A percentile compares a stretch with the other conserved stretches of the same genome.
These are phyloP conservation scores for Cinclus cinclus DNA, from an alignment of 2,113 vertebrate species.

Conservation along the genomic window DNA sequence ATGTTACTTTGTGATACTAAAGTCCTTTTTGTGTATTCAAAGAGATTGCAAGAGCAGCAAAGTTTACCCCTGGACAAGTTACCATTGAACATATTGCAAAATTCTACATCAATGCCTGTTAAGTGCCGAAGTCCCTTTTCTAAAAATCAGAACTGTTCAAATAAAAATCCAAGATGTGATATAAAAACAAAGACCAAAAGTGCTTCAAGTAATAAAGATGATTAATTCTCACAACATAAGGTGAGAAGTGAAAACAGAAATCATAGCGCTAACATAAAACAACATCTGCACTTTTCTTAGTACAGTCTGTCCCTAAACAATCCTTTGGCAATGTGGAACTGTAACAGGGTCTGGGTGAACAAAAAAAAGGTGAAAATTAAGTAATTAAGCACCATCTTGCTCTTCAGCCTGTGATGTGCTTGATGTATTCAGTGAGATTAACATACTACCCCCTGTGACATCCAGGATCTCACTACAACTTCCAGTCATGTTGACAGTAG, in stretches of 20 bases:
- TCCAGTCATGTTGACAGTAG: not conserved
- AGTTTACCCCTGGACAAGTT: not conserved
- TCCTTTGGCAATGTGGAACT: not conserved
- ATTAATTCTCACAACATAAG: not conserved
- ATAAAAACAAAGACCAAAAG: not conserved
- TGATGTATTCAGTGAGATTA: slow-evolving; percentile 1
- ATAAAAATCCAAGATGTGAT: not conserved
- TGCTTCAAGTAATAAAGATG: not conserved
- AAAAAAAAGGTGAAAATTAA: slow-evolving; percentile 28
- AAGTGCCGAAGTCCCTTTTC: not conserved
- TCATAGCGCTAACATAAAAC: not conserved
- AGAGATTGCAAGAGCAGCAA: not conserved
- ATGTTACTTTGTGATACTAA: accelerated
- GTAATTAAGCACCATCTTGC: slow-evolving; percentile 26
- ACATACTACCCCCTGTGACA: not conserved
- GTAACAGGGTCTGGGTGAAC: not conserved
- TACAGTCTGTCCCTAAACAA: not conserved
- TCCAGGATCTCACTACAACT: not conserved
- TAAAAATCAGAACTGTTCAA: not conserved
- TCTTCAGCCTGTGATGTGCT: not conserved
- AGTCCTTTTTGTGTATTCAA: not conserved
- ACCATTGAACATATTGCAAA: not conserved
- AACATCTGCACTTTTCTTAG: not conserved
- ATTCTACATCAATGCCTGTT: not conserved
- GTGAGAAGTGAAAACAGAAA: not conserved